Evolutionary conservation across 2,797 vertebrate genomes (phyloP), one percentile per base, ranked within the genome.

Genomic region (Lophotriccus pileatus): DNA sequence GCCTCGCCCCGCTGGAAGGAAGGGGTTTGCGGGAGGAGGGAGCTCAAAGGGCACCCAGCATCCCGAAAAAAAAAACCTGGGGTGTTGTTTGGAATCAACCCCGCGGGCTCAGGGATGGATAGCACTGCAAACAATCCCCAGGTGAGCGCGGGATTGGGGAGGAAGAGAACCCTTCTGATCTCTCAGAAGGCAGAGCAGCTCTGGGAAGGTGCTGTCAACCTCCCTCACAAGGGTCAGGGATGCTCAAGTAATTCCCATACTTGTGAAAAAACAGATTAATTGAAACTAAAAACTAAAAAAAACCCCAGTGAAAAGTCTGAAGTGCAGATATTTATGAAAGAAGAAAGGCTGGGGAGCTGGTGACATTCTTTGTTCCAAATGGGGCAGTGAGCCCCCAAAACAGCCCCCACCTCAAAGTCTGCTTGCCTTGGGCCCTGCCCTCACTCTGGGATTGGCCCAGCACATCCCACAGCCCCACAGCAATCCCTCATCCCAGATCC

Each of bases 51-150:
- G 58, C 18, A 9, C 32, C 10, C 6, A 39, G 0, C 1, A 4
- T 4, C 10, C 13, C 1, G 46, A 43, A 22, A 24, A 6, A 25
- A 11, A 15, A 56, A 16, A 13, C 34, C 63, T 7, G 52, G 63
- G 28, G 13, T 50, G 49, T 7, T 50, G 16, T 10, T 17, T 50
- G 9, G 9, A 10, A 50, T 50, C 49, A 17, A 25, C 25, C 47
- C 47, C 25, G 47, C 2, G 47, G 47, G 20, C 15, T 25, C 24
- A 4, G 1, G 37, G 37, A 6, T 1, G 47, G 53, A 9, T 1
- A 3, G 4, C 0, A 0, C 25, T 5, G 62, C 62, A 6, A 19
- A 6, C 10, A 7, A 2, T 2, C 4, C 0, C 1, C 4, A 12
- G 28, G 32, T 1, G 2, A 10, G 17, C 2, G 4, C 32, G 3